A percentile compares a stretch with the other conserved stretches of the same genome.
Conservation (phyloP, 2,113 vertebrate species). For the Eulemur rufifrons region DNA sequence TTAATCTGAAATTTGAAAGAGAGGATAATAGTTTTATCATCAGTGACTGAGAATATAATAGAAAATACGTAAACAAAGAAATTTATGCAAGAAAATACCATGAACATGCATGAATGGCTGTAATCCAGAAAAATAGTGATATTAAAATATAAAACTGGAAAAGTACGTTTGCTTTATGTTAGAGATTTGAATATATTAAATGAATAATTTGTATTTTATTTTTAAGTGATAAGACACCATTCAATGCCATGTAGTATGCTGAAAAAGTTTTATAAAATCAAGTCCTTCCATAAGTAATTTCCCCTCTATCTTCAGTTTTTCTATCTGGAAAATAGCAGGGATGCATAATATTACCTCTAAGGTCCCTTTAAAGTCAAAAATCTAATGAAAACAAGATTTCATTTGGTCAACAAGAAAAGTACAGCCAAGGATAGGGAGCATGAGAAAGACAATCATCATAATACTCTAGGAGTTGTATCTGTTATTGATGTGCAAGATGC, state of each 20-base stretch:
- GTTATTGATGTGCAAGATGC: background rate
- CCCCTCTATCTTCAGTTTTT: background rate
- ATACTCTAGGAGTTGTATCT: background rate
- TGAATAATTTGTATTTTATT: background rate
- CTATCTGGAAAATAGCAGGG: background rate
- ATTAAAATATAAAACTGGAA: background rate
- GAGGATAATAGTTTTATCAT: background rate
- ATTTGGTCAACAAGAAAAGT: background rate
- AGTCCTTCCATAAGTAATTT: background rate
- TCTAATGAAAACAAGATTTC: background rate
- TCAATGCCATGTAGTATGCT: background rate
- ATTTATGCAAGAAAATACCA: background rate
- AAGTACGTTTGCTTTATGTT: background rate
- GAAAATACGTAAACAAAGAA: background rate
- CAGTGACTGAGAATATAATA: background rate
- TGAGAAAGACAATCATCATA: background rate
- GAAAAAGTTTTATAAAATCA: background rate
- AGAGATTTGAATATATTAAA: background rate
- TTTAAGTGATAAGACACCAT: background rate
- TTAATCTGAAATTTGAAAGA: constrained; percentile 15
- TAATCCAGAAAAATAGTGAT: background rate
- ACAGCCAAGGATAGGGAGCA: background rate
- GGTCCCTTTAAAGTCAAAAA: background rate
- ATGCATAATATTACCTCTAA: background rate
- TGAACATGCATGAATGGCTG: background rate